phyloP scores from a whole-genome alignment of 2,888 invertebrate species.

The Ophraella communa region DNA sequence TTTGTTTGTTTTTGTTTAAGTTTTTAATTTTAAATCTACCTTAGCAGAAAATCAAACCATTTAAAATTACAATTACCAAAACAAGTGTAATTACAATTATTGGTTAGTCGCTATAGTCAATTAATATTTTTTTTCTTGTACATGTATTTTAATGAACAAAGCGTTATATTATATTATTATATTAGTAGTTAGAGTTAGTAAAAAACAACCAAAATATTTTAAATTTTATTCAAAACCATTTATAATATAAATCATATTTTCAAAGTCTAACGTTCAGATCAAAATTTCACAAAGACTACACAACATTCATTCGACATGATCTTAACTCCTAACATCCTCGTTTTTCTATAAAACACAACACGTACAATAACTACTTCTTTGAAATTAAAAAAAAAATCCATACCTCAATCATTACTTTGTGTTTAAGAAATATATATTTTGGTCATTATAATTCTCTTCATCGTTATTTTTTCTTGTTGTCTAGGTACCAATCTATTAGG shows the following conservation, averaged over 20 bases:
- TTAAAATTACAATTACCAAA: too few relatives aligned
- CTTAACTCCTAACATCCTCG: slow-evolving; percentile 43
- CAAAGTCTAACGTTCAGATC: slow-evolving; percentile 46
- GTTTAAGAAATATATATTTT: slow-evolving; percentile 39
- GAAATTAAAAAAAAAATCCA: slow-evolving; percentile 38
- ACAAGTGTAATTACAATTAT: too few relatives aligned
- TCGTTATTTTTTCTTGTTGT: background rate
- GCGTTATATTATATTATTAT: too few relatives aligned
- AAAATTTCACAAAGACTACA: slow-evolving; percentile 48
- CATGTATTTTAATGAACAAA: too few relatives aligned
- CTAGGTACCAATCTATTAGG: slow-evolving; percentile 10
- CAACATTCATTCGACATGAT: slow-evolving; percentile 49
- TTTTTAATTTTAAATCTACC: too few relatives aligned
- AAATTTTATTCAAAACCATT: slow-evolving; percentile 45
- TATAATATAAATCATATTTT: slow-evolving; percentile 45
- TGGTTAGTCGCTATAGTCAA: too few relatives aligned
- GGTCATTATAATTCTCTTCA: slow-evolving; percentile 41
- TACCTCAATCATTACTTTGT: slow-evolving; percentile 28
- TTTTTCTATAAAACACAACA: slow-evolving; percentile 47
- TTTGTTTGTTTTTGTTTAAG: too few relatives aligned
- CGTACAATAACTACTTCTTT: slow-evolving; percentile 46
- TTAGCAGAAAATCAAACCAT: too few relatives aligned
- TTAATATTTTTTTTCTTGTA: too few relatives aligned
- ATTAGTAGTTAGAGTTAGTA: background rate
- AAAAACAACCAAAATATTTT: slow-evolving; percentile 15